Percentiles rank a stretch among this genome's conserved stretches.
Evolutionary conservation across 2,113 vertebrate genomes (phyloP).

Genomic region (Halcyon senegalensis): DNA sequence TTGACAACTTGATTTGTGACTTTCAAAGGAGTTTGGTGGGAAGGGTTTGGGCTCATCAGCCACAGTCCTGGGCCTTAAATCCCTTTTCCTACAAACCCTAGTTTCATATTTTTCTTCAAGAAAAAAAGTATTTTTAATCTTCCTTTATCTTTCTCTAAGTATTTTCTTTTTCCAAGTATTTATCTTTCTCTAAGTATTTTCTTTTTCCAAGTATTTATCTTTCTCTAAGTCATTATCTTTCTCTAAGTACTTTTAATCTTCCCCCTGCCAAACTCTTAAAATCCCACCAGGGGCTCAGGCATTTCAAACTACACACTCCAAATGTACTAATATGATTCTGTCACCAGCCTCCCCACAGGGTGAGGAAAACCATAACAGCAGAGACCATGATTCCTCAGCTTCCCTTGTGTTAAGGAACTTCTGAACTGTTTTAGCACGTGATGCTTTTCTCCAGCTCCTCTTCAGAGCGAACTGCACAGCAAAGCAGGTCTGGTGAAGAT

Average conservation of each 20-base stretch:
- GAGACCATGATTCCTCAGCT: not conserved
- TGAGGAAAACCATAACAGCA: not conserved
- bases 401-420: not conserved
- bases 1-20: not conserved
- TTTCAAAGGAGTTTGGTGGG: not conserved
- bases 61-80: not conserved
- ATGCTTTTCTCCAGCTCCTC: not conserved
- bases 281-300: not conserved
- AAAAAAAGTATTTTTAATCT: not conserved
- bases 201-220: not conserved
- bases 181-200: not conserved
- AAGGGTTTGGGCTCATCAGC: not conserved
- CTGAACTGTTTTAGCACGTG: not conserved
- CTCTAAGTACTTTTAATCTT: not conserved
- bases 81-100: not conserved
- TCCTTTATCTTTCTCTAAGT: not conserved
- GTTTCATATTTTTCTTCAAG: not conserved
- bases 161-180: not conserved
- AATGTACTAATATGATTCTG: not conserved
- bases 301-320: not conserved
- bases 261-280: not conserved
- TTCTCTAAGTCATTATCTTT: not conserved
- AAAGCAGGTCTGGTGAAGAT: not conserved
- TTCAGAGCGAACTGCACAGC: not conserved
- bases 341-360: not conserved